These are phyloP conservation scores for Pecten maximus DNA, from an alignment of 2,888 invertebrate genomes.

Conservation along the genomic window DNA sequence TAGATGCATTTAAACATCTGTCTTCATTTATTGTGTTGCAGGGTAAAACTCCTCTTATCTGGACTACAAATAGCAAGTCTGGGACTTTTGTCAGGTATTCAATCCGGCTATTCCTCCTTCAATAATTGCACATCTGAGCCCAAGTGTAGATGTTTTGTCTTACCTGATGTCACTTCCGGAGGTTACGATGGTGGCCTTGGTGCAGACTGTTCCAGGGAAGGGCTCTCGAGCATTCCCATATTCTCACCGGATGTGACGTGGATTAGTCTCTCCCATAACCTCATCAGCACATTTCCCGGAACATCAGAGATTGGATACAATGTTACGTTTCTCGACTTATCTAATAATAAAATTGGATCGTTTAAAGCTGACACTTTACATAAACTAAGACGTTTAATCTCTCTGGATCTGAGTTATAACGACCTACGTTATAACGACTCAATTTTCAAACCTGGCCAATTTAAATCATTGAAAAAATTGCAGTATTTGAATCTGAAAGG, in stretches of 20 bases:
- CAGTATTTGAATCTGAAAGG: neutral
- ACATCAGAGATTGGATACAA: neutral
- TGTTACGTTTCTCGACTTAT: conserved; percentile 31
- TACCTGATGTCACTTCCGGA: neutral
- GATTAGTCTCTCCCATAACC: conserved; percentile 13
- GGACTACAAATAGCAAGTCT: neutral
- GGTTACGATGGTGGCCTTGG: neutral
- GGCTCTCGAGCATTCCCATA: neutral
- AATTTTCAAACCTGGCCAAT: neutral
- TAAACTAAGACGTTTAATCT: neutral
- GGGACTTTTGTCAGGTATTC: neutral
- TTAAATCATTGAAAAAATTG: neutral
- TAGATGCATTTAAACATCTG: too few relatives aligned
- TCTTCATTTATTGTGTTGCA: neutral
- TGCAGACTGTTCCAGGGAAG: conserved; percentile 31
- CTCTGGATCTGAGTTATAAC: neutral
- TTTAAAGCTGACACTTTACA: neutral
- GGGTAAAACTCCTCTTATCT: neutral
- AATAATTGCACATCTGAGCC: conserved; percentile 2
- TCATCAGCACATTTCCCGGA: neutral
- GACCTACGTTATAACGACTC: neutral
- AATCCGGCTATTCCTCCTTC: neutral
- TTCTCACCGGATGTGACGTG: conserved; percentile 30
- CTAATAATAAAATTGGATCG: conserved; percentile 24
- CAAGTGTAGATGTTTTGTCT: neutral